phyloP scores from a whole-genome alignment of 2,888 invertebrate genomes.

The Bugula neritina region DNA sequence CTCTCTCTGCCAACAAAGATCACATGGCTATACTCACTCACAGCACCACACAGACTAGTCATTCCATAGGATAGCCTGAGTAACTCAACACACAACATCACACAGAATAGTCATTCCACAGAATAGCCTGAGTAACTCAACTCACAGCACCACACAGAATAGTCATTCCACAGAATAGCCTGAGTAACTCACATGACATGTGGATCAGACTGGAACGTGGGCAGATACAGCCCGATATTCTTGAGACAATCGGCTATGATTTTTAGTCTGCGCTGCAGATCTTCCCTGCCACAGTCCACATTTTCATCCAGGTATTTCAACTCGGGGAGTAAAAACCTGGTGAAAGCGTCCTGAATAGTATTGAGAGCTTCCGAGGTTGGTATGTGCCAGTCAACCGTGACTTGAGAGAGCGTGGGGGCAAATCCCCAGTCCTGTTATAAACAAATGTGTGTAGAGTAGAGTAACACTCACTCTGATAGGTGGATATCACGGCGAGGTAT shows the following conservation, averaged over 20 bases:
- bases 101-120: too few relatives aligned
- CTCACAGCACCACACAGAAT: too few relatives aligned
- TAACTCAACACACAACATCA: too few relatives aligned
- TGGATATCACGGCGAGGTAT: background rate
- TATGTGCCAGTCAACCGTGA: conserved; percentile 70
- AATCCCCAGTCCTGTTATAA: conserved; percentile 69
- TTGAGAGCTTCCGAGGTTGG: conserved; percentile 67
- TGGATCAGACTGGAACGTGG: conserved; percentile 63
- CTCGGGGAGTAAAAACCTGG: conserved; percentile 61
- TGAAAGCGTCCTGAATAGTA: conserved; percentile 62
- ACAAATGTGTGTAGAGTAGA: background rate
- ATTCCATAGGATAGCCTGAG: too few relatives aligned
- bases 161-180: too few relatives aligned
- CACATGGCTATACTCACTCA: too few relatives aligned
- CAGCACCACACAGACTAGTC: too few relatives aligned
- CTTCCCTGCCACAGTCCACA: conserved; percentile 58
- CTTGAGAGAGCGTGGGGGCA: conserved; percentile 62
- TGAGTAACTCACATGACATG: conserved; percentile 45
- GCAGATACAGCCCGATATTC: conserved; percentile 63
- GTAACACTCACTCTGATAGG: background rate
- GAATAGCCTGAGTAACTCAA: too few relatives aligned
- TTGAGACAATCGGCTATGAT: conserved; percentile 65
- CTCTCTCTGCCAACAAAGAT: background rate
- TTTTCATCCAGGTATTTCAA: conserved; percentile 58
- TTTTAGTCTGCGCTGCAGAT: conserved; percentile 64